Base-by-base conservation (phyloP, 2,797 vertebrate genomes). In the Typhlichthys eigenmanni region DNA sequence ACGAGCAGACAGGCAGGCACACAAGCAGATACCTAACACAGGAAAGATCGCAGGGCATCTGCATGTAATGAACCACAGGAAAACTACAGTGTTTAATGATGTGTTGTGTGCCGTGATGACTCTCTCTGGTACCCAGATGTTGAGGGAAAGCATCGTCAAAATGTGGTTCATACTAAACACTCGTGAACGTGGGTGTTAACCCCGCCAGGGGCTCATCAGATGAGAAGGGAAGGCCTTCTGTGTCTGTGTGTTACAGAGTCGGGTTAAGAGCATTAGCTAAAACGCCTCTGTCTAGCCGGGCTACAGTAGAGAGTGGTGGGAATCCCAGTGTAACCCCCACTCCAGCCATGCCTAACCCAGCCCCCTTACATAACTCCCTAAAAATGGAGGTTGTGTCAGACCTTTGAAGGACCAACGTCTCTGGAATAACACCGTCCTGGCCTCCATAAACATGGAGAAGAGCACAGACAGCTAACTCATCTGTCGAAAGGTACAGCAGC, bases 211-310 rank as follows among this genome's bases (percentile, higher is more conserved):
- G 74, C 78, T 84, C 78, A 87, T 88, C 79, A 76, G 81, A 71
- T 74, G 58, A 6, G 47, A 50, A 32, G 85, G 68, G 82, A 86
- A 80, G 76, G 66, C 80, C 29, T 68, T 80, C 79, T 91, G 69
- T 81, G 86, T 88, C 85, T 84, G 82, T 89, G 84, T 90, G 86
- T 89, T 83, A 87, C 80, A 86, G 79, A 88, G 89, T 87, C 84
- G 84, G 82, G 86, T 82, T 91, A 91, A 93, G 91, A 91, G 91
- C 91, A 92, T 92, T 92, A 92, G 74, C 79, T 73, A 5, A 67
- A 88, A 92, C 74, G 84, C 87, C 86, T 89, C 81, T 88, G 82
- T 83, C 86, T 87, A 82, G 80, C 84, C 87, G 79, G 85, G 85
- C 85, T 87, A 85, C 34, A 34, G 34, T 74, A 78, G 79, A 78